Base-by-base conservation (phyloP, 1,140 invertebrate genomes). In the Drosophila pseudoananassae region DNA sequence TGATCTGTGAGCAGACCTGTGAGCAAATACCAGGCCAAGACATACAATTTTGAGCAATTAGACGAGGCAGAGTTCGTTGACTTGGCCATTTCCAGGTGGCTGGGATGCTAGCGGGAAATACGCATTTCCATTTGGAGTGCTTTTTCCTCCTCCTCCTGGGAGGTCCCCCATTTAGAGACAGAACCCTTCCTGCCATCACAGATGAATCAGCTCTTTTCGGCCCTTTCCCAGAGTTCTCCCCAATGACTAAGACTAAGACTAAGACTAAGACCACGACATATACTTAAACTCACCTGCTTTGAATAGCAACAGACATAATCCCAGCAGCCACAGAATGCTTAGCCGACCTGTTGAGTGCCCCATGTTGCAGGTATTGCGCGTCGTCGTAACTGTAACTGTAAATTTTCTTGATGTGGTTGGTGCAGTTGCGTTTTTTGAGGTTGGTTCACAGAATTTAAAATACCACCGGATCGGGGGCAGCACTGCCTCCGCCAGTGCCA, bases 331-430 rank as follows among this genome's bases (percentile, higher is more conserved):
- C 58, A 82, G 65, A 64, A 82, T 78, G 47, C 64, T 66, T 63
- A 64, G 56, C 56, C 74, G 78, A 60, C 73, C 50, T 72, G 64
- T 78, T 78, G 61, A 72, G 63, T 78, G 75, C 60, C 82, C 65
- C 82, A 87, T 87, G 60, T 72, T 88, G 36, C 50, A 58, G 54
- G 52, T 75, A 60, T 87, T 74, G 77, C 78, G 74, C 78, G 65
- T 78, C 74, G 59, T 64, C 57, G 74, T 78, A 88, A 82, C 82
- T 85, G 78, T 87, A 85, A 85, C 80, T 84, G 58, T 76, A 84
- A 84, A 85, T 72, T 85, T 82, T 58, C 29, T 81, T 78, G 82
- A 59, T 46, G 72, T 52, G 46, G 52, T 56, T 74, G 72, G 55
- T 77, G 68, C 50, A 64, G 54, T 81, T 78, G 64, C 56, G 33